Evolutionary conservation across 2,888 invertebrate species (phyloP), one percentile per base, ranked within the genome.

Genomic region (Copidosoma aretas): DNA sequence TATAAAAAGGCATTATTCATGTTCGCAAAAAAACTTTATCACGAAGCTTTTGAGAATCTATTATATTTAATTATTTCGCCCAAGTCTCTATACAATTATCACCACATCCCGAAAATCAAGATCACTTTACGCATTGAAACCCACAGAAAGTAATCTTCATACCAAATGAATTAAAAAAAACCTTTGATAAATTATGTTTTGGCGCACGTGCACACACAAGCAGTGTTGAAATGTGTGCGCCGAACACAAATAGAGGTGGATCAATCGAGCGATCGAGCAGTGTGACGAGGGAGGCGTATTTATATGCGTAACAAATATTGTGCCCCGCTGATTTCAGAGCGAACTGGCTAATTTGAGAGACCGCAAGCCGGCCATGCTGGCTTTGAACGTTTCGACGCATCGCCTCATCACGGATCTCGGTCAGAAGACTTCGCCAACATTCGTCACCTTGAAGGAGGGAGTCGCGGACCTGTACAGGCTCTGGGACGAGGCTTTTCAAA

Each of bases 401-500:
- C 87, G 84, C 83, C 87, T 78, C 77, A 81, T 85, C 75, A 84
- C 87, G 80, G 73, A 89, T 85, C 81, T 88, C 82, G 78, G 88
- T 84, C 78, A 86, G 83, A 74, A 86, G 80, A 76, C 86, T 41
- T 75, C 80, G 68, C 78, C 83, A 72, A 83, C 84, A 64, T 84
- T 84, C 69, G 79, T 84, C 25, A 86, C 87, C 1, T 85, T 92
- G 73, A 90, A 91, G 72, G 86, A 88, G 32, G 90, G 90, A 68
- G 86, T 92, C 68, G 86, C 90, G 39, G 87, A 90, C 60, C 84
- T 92, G 73, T 88, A 91, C 75, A 86, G 89, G 10, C 86, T 90
- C 21, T 91, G 91, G 90, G 90, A 91, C 76, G 90, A 90, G 67
- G 88, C 89, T 10, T 89, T 89, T 79, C 88, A 90, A 78, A 88